Evolutionary conservation across 37 sponge, comb jelly and placozoan genomes (phyloP), one percentile per base, ranked within the genome.

Genomic region (Agelas oroides): DNA sequence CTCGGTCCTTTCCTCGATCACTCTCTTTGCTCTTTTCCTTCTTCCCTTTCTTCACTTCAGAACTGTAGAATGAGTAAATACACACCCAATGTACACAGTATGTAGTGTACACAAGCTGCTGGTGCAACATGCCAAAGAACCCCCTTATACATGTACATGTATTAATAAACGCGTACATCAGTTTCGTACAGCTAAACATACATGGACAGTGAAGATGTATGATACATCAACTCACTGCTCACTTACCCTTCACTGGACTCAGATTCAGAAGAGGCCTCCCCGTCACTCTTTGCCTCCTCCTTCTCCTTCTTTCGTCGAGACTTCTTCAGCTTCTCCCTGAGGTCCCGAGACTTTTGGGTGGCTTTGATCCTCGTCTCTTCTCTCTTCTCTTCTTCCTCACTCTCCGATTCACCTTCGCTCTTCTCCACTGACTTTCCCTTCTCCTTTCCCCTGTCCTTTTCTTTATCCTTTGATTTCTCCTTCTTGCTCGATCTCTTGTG

Each of bases 331-430:
- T 83, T 83, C 73, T 83, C 84, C 24, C 84, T 37, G 21, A 74
- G 75, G 25, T 83, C 84, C 6, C 70, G 53, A 12, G 85, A 85
- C 59, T 75, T 85, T 30, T 76, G 67, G 1, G 85, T 85, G 67
- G 85, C 77, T 31, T 66, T 75, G 24, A 85, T 69, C 27, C 85
- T 59, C 33, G 70, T 57, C 8, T 68, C 81, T 54, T 80, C 81
- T 8, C 53, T 59, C 30, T 59, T 57, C 18, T 71, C 56, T 0
- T 79, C 80, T 37, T 54, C 69, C 28, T 76, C 73, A 60, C 87
- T 86, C 36, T 64, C 76, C 21, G 61, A 23, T 31, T 65, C 30
- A 20, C 59, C 59, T 65, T 36, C 36, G 25, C 81, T 40, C 46
- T 68, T 46, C 78, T 77, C 46, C 46, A 8, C 19, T 32, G 33